phyloP scores from a whole-genome alignment of 2,797 vertebrate genomes.

The Mionectes olivaceus region DNA sequence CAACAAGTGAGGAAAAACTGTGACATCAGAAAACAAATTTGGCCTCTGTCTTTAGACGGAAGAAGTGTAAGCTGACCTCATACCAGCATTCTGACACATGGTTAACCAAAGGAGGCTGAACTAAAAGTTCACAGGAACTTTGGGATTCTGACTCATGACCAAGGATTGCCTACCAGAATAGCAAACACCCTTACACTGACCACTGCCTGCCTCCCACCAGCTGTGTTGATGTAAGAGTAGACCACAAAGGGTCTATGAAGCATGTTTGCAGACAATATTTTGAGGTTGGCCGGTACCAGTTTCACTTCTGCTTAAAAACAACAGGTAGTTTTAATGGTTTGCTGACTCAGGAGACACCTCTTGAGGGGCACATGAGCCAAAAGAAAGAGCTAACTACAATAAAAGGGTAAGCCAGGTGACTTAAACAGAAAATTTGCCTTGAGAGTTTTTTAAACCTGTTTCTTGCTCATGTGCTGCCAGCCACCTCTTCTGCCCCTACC shows the following conservation, averaged over 20 bases:
- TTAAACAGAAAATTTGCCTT: neutral
- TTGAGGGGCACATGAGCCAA: neutral
- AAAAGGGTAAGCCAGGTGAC: neutral
- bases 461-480: neutral
- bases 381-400: neutral
- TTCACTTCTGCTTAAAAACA: neutral
- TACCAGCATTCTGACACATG: neutral
- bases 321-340: neutral
- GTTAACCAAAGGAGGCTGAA: neutral
- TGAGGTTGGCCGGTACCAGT: neutral
- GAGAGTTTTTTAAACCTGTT: neutral
- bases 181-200: fast-evolving
- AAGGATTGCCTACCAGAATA: neutral
- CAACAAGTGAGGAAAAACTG: neutral
- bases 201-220: neutral
- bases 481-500: neutral
- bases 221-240: neutral
- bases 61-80: neutral
- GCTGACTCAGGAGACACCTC: neutral
- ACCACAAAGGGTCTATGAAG: neutral
- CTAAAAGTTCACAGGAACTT: neutral
- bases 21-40: neutral
- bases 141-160: neutral
- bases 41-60: neutral
- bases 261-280: neutral